Evolutionary conservation across 2,797 vertebrate species (phyloP).

Genomic region (Hydrocynus forskahlii): DNA sequence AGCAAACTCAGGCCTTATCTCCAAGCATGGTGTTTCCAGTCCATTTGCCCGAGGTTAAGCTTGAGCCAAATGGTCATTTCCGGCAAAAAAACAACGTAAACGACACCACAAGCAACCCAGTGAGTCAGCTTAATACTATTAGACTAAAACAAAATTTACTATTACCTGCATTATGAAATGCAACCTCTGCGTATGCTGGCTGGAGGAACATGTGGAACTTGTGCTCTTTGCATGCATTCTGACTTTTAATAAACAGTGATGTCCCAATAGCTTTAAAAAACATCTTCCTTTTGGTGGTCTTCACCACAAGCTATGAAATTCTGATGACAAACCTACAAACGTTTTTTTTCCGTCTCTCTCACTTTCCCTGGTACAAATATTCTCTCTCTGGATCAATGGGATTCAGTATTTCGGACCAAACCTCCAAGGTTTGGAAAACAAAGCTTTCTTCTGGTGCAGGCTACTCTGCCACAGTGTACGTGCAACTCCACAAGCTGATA

Average conservation of each 20-base stretch:
- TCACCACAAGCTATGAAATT: background rate
- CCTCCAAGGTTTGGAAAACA: conserved; percentile 7
- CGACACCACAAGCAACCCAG: conserved; percentile 23
- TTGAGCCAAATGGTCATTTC: conserved; percentile 44
- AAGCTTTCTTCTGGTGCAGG: background rate
- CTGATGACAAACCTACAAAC: conserved; percentile 60
- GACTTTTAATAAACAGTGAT: background rate
- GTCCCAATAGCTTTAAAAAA: too few species aligned
- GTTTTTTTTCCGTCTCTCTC: conserved; percentile 5
- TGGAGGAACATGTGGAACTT: background rate
- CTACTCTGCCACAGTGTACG: background rate
- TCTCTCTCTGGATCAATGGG: background rate
- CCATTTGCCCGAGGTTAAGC: conserved; percentile 51
- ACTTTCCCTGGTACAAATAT: conserved; percentile 48
- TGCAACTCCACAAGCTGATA: background rate
- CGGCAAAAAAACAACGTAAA: conserved; percentile 27
- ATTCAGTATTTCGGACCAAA: background rate
- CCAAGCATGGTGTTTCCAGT: conserved; percentile 54
- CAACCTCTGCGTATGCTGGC: background rate
- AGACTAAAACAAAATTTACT: background rate
- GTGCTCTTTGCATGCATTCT: background rate
- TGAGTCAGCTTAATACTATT: conserved; percentile 8
- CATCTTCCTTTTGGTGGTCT: too few species aligned
- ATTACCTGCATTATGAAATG: background rate
- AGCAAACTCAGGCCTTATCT: conserved; percentile 56